Evolutionary conservation across 2,888 invertebrate species (phyloP).

Genomic region (Aromia moschata): DNA sequence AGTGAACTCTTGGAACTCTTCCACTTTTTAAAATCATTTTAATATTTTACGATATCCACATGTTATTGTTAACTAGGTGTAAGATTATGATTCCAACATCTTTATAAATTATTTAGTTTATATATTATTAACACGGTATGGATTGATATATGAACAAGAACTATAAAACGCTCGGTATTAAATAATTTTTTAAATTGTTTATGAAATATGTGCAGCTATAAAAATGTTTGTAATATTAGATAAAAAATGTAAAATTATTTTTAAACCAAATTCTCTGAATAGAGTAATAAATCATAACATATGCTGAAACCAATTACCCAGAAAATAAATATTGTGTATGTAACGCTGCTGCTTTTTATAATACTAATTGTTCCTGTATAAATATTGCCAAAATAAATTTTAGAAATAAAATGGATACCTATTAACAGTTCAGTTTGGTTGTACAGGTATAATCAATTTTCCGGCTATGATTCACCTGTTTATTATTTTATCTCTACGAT

Average conservation of each 20-base stretch:
- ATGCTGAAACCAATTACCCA: background rate
- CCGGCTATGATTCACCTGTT: too few species aligned
- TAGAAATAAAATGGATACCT: too few species aligned
- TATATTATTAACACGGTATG: constrained; percentile 9
- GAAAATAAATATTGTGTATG: background rate
- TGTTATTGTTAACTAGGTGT: constrained; percentile 20
- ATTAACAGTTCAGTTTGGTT: too few species aligned
- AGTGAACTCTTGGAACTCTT: constrained; percentile 36
- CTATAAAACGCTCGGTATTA: constrained; percentile 17
- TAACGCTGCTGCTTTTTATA: background rate
- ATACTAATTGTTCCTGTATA: background rate
- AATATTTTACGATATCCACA: constrained; percentile 43
- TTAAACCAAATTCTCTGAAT: constrained; percentile 7
- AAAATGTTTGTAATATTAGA: constrained; percentile 15
- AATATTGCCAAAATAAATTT: too few species aligned
- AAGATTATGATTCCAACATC: constrained; percentile 17
- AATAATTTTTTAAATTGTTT: constrained; percentile 16
- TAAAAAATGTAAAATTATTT: constrained; percentile 7
- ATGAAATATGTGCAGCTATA: constrained; percentile 12
- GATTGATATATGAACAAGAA: constrained; percentile 16
- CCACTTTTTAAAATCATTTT: constrained; percentile 48
- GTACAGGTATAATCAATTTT: too few species aligned
- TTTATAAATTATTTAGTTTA: constrained; percentile 20
- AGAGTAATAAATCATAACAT: background rate
- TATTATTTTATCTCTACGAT: too few species aligned